Percentiles rank a stretch among this genome's conserved stretches.
Conservation (phyloP, 2,797 vertebrate species). For the Enteromius paludinosus region DNA sequence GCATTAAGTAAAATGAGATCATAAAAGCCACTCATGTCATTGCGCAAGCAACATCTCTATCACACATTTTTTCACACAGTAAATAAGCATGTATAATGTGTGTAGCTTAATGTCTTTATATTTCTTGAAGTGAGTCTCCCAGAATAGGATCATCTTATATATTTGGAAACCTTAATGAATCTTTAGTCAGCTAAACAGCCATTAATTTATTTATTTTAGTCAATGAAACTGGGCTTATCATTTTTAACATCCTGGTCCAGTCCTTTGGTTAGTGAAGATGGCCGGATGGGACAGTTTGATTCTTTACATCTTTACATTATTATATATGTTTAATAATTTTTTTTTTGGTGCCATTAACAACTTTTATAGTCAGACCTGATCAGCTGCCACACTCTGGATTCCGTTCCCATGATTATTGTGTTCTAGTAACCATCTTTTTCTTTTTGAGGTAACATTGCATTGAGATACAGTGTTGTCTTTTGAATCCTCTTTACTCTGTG, state of each 20-base stretch:
- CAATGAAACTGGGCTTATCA: neutral
- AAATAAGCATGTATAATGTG: neutral
- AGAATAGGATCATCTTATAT: neutral
- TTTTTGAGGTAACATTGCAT: neutral
- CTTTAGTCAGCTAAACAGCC: neutral
- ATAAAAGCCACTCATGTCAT: neutral
- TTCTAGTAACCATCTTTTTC: constrained; percentile 1
- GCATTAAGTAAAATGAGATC: neutral
- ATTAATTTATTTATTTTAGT: neutral
- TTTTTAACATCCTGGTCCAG: neutral
- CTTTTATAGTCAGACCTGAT: constrained; percentile 11
- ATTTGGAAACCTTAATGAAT: neutral
- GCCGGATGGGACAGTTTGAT: neutral
- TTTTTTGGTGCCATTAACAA: constrained; percentile 24
- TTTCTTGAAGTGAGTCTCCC: neutral
- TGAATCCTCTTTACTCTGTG: constrained; percentile 44
- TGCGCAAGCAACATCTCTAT: neutral
- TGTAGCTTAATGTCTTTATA: neutral
- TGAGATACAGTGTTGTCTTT: constrained; percentile 28
- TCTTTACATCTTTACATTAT: neutral
- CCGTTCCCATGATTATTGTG: constrained; percentile 26
- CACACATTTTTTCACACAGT: neutral
- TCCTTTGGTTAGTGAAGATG: neutral
- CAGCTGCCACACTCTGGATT: neutral
- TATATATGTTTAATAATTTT: neutral